Evolutionary conservation across 1,140 invertebrate species (phyloP).

Genomic region (Drusus annulatus): DNA sequence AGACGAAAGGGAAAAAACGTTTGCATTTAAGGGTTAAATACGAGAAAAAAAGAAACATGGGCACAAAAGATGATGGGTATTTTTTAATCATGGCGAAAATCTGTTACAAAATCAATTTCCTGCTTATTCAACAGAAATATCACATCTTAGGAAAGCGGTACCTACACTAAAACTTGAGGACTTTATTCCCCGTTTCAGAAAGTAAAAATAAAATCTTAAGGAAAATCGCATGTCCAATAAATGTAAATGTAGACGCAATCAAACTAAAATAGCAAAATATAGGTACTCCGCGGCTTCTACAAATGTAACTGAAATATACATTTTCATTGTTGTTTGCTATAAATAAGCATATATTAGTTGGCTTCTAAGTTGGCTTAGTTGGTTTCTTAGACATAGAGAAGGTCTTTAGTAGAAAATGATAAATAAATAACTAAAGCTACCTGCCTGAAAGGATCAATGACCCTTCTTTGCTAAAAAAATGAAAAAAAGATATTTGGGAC

Average conservation of each 20-base stretch:
- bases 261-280: too few relatives aligned
- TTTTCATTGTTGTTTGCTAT: too few relatives aligned
- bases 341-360: too few relatives aligned
- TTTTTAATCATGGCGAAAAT: neutral
- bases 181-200: neutral
- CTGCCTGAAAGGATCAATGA: too few relatives aligned
- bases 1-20: too few relatives aligned
- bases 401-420: neutral
- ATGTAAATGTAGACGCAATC: neutral
- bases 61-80: too few relatives aligned
- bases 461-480: neutral
- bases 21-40: too few relatives aligned
- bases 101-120: conserved; percentile 1
- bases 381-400: neutral
- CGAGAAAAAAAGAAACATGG: too few relatives aligned
- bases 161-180: neutral
- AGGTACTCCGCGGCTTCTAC: too few relatives aligned
- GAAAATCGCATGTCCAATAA: neutral
- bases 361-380: too few relatives aligned
- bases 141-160: conserved; percentile 10
- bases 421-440: neutral
- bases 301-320: too few relatives aligned
- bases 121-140: conserved; percentile 5
- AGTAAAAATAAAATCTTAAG: conserved; percentile 9
- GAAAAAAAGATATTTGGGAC: neutral